Conservation (phyloP, 2,888 invertebrate genomes). For the Drosophila nr. perissopoda region DNA sequence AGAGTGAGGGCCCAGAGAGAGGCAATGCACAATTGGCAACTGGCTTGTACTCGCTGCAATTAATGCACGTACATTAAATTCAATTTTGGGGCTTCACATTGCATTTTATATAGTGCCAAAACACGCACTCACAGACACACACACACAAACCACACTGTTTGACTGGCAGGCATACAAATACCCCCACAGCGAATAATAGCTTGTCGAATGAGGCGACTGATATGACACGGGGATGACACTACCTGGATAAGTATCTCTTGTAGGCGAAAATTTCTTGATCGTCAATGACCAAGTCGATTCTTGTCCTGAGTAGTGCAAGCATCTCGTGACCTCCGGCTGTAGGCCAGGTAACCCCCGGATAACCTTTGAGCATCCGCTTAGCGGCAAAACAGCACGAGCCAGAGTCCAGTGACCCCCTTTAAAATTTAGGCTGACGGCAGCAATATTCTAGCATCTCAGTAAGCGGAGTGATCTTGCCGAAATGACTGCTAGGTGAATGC, state of each 20-base stretch:
- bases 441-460: neutral
- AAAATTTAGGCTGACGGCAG: neutral
- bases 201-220: neutral
- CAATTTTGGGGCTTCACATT: slow-evolving; percentile 46
- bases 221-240: neutral
- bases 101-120: slow-evolving; percentile 40
- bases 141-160: neutral
- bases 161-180: neutral
- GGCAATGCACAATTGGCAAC: slow-evolving; percentile 7
- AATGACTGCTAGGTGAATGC: neutral
- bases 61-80: slow-evolving; percentile 69
- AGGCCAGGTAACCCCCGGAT: neutral
- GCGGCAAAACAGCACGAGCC: neutral
- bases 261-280: neutral
- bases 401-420: neutral
- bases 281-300: neutral
- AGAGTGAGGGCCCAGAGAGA: neutral
- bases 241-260: neutral
- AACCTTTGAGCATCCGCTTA: neutral
- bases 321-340: neutral
- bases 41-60: slow-evolving; percentile 32
- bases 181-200: neutral
- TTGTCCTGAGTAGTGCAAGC: neutral
- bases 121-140: slow-evolving; percentile 10
- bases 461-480: neutral